Evolutionary conservation across 2,888 invertebrate species (phyloP).

Genomic region (Adelphocoris suturalis): DNA sequence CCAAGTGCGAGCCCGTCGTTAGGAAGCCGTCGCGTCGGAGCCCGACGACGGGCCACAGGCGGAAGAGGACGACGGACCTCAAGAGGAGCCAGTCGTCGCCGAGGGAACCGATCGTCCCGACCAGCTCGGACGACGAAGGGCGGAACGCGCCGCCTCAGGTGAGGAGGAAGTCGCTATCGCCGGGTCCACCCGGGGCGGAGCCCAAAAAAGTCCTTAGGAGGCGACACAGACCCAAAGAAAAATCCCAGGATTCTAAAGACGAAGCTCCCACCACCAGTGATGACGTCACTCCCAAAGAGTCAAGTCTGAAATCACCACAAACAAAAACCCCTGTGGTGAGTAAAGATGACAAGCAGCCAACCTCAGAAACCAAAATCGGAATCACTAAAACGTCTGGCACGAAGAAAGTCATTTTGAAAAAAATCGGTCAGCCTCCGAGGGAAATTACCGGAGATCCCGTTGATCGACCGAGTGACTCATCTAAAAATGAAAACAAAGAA

Average conservation of each 20-base stretch:
- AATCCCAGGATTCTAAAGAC: not conserved
- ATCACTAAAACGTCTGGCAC: not conserved
- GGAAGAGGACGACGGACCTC: constrained; percentile 74
- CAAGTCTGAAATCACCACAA: not conserved
- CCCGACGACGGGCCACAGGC: constrained; percentile 77
- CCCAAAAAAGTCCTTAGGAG: constrained; percentile 66
- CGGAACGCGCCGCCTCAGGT: not conserved
- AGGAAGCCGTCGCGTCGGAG: constrained; percentile 76
- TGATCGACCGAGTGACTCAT: not conserved
- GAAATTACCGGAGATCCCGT: not conserved
- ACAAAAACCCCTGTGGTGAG: not conserved
- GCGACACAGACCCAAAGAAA: constrained; percentile 53
- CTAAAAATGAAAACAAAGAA: not conserved
- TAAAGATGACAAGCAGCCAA: not conserved
- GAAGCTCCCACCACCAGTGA: not conserved
- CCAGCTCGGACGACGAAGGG: constrained; percentile 68
- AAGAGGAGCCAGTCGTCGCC: constrained; percentile 79
- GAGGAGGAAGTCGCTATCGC: constrained; percentile 47
- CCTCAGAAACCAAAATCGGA: not conserved
- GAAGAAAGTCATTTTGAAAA: not conserved
- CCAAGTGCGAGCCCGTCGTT: constrained; percentile 48
- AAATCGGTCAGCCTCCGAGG: no score
- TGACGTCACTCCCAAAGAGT: not conserved
- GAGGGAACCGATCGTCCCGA: constrained; percentile 77
- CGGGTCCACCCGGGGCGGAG: constrained; percentile 33